A percentile compares a stretch with the other conserved stretches of the same genome.
These are phyloP conservation scores for Catostylus mosaicus DNA, from an alignment of 30 jellyfish, hydroid and myxozoan species.

Conservation along the genomic window DNA sequence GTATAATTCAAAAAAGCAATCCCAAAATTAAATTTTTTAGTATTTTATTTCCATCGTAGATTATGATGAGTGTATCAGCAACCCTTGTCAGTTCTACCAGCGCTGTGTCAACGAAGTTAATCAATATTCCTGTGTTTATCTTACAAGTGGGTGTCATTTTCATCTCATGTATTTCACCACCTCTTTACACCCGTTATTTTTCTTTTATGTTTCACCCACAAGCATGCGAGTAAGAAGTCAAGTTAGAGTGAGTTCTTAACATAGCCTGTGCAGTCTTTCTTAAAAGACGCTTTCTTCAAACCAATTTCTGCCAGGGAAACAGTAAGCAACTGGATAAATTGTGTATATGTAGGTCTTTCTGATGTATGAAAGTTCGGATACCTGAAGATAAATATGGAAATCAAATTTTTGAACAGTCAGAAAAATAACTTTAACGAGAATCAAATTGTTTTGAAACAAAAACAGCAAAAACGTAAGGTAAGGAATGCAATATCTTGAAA, in stretches of 20 bases:
- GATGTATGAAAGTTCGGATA: no score
- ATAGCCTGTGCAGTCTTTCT: neutral
- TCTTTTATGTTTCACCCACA: no score
- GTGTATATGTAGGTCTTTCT: no score
- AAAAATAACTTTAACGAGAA: neutral
- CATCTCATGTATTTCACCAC: neutral
- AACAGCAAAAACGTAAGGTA: neutral
- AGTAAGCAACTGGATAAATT: no score
- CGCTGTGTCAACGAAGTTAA: neutral
- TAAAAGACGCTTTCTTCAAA: no score
- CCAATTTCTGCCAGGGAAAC: no score
- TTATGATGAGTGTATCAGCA: neutral
- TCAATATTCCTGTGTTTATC: neutral
- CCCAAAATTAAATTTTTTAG: neutral
- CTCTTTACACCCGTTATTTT: neutral
- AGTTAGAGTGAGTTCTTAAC: neutral
- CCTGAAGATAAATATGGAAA: no score
- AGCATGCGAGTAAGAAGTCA: neutral
- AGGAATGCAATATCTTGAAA: neutral
- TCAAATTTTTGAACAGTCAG: no score
- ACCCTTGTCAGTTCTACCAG: constrained; percentile 1
- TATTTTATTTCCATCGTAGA: neutral
- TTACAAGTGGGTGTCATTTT: neutral
- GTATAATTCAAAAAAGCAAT: neutral
- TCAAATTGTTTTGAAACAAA: neutral